Conservation (phyloP, 2,113 vertebrate species). For the Engraulis encrasicolus region DNA sequence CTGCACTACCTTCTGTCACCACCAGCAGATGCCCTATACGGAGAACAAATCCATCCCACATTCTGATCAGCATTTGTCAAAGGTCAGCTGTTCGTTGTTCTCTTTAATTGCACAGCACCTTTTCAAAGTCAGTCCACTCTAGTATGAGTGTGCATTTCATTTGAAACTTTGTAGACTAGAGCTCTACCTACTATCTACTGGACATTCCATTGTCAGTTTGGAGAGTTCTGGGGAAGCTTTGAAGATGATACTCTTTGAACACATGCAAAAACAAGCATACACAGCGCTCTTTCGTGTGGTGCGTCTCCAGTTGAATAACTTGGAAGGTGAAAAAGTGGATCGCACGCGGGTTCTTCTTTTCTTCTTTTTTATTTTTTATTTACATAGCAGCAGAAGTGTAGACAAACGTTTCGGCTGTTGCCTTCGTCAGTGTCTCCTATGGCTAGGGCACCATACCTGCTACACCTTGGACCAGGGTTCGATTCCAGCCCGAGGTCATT, state of each 20-base stretch:
- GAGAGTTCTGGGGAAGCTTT: background rate
- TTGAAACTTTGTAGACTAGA: too few species aligned
- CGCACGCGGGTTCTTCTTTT: too few species aligned
- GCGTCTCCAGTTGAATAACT: too few species aligned
- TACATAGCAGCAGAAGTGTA: background rate
- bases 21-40: background rate
- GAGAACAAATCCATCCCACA: constrained; percentile 46
- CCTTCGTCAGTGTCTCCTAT: too few species aligned
- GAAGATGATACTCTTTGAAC: background rate
- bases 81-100: background rate
- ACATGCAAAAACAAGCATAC: background rate
- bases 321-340: too few species aligned
- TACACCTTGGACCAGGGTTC: too few species aligned
- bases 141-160: too few species aligned
- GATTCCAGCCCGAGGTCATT: too few species aligned
- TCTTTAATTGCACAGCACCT: background rate
- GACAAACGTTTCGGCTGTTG: too few species aligned
- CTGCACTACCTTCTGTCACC: constrained; percentile 30
- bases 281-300: too few species aligned
- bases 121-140: background rate
- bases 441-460: too few species aligned
- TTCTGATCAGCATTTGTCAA: constrained; percentile 34
- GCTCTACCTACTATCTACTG: background rate
- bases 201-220: background rate
- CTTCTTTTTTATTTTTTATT: too few species aligned